A percentile compares a stretch with the other conserved stretches of the same genome.
phyloP scores from a whole-genome alignment of 2,797 vertebrate genomes.

The Enteromius viviparus region DNA sequence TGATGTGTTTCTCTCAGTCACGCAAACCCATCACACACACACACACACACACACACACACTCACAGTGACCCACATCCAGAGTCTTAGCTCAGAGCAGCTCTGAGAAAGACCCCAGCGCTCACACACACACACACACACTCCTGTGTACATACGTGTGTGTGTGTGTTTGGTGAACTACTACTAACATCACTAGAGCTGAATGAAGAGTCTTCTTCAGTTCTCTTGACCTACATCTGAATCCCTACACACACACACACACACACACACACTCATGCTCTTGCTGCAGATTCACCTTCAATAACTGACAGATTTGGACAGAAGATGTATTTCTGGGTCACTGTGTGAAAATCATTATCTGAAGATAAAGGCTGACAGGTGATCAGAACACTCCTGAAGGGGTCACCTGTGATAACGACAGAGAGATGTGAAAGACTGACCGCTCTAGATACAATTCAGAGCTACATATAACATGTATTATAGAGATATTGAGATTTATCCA shows the following conservation, averaged over 20 bases:
- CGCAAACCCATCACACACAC: not conserved
- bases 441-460: not conserved
- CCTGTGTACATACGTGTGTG: not conserved
- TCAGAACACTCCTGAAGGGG: not conserved
- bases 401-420: not conserved
- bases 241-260: not conserved
- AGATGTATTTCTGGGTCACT: not conserved
- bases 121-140: not conserved
- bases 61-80: slow-evolving; percentile 4
- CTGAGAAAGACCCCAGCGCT: not conserved
- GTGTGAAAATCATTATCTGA: not conserved
- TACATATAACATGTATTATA: not conserved
- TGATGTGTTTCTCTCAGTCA: not conserved
- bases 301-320: not conserved
- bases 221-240: not conserved
- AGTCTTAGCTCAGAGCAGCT: not conserved
- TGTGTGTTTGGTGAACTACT: not conserved
- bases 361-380: not conserved
- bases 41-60: no score
- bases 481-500: no score
- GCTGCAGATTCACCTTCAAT: not conserved
- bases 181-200: not conserved
- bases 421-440: not conserved
- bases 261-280: not conserved
- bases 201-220: not conserved